Base-by-base conservation (phyloP, 2,113 vertebrate species). In the Hydrolagus affinis region DNA sequence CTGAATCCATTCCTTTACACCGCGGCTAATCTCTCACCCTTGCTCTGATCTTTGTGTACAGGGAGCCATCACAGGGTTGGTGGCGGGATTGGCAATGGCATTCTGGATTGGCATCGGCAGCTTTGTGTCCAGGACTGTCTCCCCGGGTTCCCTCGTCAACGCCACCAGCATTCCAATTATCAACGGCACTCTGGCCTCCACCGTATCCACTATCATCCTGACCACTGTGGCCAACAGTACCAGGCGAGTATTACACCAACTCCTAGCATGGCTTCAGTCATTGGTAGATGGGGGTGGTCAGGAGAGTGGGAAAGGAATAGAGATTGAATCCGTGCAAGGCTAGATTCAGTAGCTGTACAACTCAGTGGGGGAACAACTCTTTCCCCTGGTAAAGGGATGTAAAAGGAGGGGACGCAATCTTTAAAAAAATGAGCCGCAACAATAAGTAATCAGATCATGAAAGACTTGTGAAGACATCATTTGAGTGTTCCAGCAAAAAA, bases 21-120 rank as follows among this genome's bases (percentile, higher is more conserved):
- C 6, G 44, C 44, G 44, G 44, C 44, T 44, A 1, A 44, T 6
- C 44, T 44, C 44, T 44, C 44, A 44, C 44, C 44, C 44, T 44
- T 44, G 44, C 44, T 44, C 44, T 44, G 44, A 44, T 44, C 1
- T 44, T 68, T 11, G 57, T 66, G 19, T 3, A 0, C 90, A 99
- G 97, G 97, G 97, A 3, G 97, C 97, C 0, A 19, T 95, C 0
- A 87, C 92, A 14, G 97, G 97, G 11, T 88, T 98, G 83, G 78
- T 91, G 69, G 89, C 93, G 0, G 97, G 97, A 0, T 94, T 99
- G 0, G 85, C 87, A 87, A 97, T 98, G 97, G 97, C 97, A 15
- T 97, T 98, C 91, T 98, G 97, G 97, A 91, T 99, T 0, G 96
- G 97, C 89, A 95, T 99, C 0, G 97, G 97, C 25, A 95, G 91